phyloP scores from a whole-genome alignment of 2,888 invertebrate species.

The Eristalis intricaria region DNA sequence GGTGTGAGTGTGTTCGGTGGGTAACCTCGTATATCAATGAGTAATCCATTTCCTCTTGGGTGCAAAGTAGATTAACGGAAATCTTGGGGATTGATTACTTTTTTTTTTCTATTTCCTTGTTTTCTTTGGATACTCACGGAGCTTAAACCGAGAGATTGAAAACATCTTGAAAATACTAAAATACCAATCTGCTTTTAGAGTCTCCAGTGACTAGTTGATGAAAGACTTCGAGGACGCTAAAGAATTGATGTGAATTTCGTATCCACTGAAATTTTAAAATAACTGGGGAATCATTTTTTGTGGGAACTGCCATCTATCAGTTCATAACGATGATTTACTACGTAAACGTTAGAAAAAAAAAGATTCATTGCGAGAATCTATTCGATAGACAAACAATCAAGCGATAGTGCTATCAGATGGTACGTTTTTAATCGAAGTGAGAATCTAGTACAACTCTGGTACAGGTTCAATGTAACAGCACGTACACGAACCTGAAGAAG shows the following conservation, averaged over 20 bases:
- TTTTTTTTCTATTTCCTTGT: conserved; percentile 23
- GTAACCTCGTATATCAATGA: conserved; percentile 17
- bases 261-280: background rate
- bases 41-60: conserved; percentile 57
- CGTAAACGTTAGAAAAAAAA: background rate
- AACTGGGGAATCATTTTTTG: background rate
- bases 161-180: background rate
- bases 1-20: background rate
- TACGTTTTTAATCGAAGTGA: too few relatives aligned
- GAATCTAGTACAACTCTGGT: too few relatives aligned
- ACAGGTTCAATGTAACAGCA: too few relatives aligned
- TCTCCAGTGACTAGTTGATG: background rate
- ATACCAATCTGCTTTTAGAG: background rate
- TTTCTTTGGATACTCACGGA: background rate
- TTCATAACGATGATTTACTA: background rate
- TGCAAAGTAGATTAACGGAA: conserved; percentile 68
- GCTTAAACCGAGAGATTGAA: background rate
- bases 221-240: background rate
- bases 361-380: background rate
- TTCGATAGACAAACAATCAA: background rate
- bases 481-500: too few relatives aligned
- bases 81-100: conserved; percentile 62
- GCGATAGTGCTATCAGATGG: too few relatives aligned
- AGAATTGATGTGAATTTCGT: background rate
- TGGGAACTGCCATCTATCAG: background rate